Base-by-base conservation (phyloP, 2,888 invertebrate genomes). In the Cyaniris semiargus region DNA sequence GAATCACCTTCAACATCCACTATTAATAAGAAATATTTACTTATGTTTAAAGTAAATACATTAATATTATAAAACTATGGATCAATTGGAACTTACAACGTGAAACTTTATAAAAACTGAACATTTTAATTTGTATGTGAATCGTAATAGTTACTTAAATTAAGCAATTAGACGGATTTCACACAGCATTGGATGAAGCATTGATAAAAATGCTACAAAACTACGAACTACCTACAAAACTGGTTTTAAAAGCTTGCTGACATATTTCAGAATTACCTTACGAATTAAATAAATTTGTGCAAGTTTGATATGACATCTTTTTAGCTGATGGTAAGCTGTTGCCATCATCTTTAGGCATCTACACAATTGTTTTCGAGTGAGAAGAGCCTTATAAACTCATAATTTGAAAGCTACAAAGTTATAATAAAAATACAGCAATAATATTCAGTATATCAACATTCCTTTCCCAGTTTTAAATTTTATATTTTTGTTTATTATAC, bases 181-280 rank as follows among this genome's bases (percentile, higher is more conserved):
- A 13, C 15, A 27, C 15, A 66, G 27, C 8, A 27, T 27, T 66
- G 23, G 13, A 66, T 23, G 66, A 66, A 66, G 27, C 66, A 66
- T 27, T 66, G 15, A 66, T 18, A 27, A 27, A 66, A 66, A 66
- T 66, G 27, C 21, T 15, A 27, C 66, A 27, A 66, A 66, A 27
- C 27, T 66, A 27, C 27, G 23, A 66, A 66, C 66, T 66, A 66
- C 66, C 66, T 27, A 66, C 66, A 66, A 66, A 66, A 23, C 66
- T 27, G 27, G 66, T 66, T 66, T 66, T 66, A 66, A 27, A 27
- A 66, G 23, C 6, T 66, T 66, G 66, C 66, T 15, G 5, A 66
- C 27, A 66, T 66, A 13, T 23, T 60, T 21, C 23, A n/a, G 58
- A 58, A 58, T 27, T 27, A 66, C 66, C 66, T 4, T 13, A 13